Percentiles rank a stretch among this genome's conserved stretches.
Conservation (phyloP, 2,888 invertebrate genomes). For the Agrotis ipsilon region DNA sequence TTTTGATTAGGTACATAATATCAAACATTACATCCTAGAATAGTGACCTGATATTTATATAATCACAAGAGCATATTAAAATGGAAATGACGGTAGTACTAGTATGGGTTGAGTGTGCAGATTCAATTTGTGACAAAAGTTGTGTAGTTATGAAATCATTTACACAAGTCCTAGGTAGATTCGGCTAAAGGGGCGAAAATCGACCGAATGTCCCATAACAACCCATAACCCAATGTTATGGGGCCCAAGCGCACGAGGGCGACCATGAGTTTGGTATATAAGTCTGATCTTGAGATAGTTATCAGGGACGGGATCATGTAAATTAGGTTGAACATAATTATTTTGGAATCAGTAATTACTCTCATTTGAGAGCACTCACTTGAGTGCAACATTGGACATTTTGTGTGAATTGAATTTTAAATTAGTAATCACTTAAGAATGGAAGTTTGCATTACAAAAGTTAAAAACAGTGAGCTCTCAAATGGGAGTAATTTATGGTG, state of each 20-base stretch:
- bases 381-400: not conserved
- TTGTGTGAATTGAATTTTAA: no score
- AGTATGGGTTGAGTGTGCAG: constrained; percentile 16
- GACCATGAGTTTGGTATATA: not conserved
- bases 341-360: not conserved
- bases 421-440: not conserved
- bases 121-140: not conserved
- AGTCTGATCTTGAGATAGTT: not conserved
- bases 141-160: not conserved
- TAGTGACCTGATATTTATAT: constrained; percentile 36
- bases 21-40: constrained; percentile 47
- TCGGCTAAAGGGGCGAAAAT: no score
- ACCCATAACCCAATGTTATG: not conserved
- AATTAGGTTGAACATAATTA: constrained; percentile 7
- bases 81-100: constrained; percentile 27
- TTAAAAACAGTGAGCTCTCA: constrained; percentile 16
- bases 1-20: constrained; percentile 60
- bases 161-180: not conserved
- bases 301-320: not conserved
- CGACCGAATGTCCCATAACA: not conserved
- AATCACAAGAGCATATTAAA: constrained; percentile 42
- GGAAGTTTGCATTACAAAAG: not conserved
- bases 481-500: constrained; percentile 15
- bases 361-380: constrained; percentile 17
- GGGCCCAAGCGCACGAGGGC: not conserved